Percentiles rank a stretch among this genome's conserved stretches.
Evolutionary conservation across 1,140 invertebrate genomes (phyloP).

Genomic region (Drosophila tropicalis): DNA sequence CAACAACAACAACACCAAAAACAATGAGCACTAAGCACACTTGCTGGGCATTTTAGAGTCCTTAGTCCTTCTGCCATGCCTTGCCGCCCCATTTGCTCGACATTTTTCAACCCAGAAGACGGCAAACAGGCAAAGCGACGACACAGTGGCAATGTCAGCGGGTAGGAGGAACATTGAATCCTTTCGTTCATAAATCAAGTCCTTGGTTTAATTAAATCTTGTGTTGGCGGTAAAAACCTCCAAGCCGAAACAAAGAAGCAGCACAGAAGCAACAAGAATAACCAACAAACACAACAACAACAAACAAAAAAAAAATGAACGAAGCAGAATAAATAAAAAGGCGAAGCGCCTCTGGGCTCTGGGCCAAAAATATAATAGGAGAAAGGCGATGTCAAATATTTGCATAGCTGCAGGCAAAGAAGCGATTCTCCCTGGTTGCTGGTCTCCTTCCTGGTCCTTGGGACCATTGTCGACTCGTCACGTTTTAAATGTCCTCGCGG

Average conservation of each 20-base stretch:
- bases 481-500: slow-evolving; percentile 32
- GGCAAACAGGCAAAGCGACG: slow-evolving; percentile 11
- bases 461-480: slow-evolving; percentile 25
- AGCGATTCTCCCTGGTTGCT: background rate
- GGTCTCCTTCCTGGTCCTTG: background rate
- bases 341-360: slow-evolving; percentile 16
- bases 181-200: slow-evolving; percentile 83
- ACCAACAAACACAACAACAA: background rate
- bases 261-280: background rate
- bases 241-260: slow-evolving; percentile 5
- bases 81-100: slow-evolving; percentile 66
- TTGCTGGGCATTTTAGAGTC: slow-evolving; percentile 27
- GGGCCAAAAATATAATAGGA: slow-evolving; percentile 18
- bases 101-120: slow-evolving; percentile 67
- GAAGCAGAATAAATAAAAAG: slow-evolving; percentile 10
- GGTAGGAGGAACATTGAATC: slow-evolving; percentile 69
- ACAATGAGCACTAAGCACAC: slow-evolving; percentile 44
- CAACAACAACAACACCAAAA: slow-evolving; percentile 3
- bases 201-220: slow-evolving; percentile 83
- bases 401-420: slow-evolving; percentile 21
- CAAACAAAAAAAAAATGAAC: background rate
- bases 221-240: slow-evolving; percentile 83
- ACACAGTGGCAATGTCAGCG: slow-evolving; percentile 20
- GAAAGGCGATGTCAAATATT: slow-evolving; percentile 22
- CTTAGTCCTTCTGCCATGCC: slow-evolving; percentile 25